A percentile compares a stretch with the other conserved stretches of the same genome.
Conservation (phyloP, 2,888 invertebrate genomes). For the Oscheius onirici region DNA sequence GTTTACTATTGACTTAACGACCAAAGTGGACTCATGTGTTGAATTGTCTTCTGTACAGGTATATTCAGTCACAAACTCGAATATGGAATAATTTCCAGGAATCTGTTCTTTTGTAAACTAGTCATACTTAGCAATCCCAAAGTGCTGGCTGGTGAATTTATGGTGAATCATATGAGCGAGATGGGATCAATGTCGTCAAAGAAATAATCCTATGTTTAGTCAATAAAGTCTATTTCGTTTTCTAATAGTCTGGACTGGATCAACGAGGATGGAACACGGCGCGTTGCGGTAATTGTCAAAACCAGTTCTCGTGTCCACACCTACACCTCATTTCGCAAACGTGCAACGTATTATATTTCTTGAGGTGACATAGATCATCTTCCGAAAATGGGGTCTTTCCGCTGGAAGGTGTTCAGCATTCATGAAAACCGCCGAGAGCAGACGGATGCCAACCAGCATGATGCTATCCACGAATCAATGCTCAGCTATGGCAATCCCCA, state of each 20-base stretch:
- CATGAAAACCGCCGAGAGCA: background rate
- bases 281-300: constrained; percentile 24
- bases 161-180: constrained; percentile 5
- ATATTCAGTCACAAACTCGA: constrained; percentile 25
- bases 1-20: constrained; percentile 52
- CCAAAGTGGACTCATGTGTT: constrained; percentile 57
- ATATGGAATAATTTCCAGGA: constrained; percentile 38
- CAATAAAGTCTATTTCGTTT: background rate
- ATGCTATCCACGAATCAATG: constrained; percentile 32
- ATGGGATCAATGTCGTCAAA: background rate
- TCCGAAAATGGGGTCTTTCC: too few relatives aligned
- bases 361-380: background rate
- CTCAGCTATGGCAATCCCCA: constrained; percentile 29
- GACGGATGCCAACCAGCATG: constrained; percentile 14
- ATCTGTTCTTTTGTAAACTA: constrained; percentile 46
- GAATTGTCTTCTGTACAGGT: constrained; percentile 54
- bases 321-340: constrained; percentile 7
- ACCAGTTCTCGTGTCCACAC: constrained; percentile 15
- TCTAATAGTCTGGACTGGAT: background rate
- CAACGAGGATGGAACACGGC: background rate
- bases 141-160: constrained; percentile 9
- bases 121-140: constrained; percentile 11
- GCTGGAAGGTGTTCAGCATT: constrained; percentile 1
- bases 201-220: constrained; percentile 1
- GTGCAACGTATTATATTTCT: background rate